phyloP scores from a whole-genome alignment of 1,140 invertebrate genomes.

The Temnothorax longispinosus region DNA sequence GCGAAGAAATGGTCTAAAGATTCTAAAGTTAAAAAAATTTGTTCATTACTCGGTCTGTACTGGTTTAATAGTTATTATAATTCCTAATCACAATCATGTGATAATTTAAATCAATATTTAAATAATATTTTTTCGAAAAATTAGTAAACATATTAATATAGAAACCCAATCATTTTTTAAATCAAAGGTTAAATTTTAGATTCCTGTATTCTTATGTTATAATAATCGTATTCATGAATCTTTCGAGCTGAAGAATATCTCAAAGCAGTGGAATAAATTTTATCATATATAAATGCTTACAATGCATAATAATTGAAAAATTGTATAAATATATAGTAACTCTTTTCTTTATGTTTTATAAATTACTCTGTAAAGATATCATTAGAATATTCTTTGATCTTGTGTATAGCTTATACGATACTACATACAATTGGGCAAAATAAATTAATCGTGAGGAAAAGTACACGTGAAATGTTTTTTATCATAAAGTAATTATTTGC shows the following conservation, averaged over 20 bases:
- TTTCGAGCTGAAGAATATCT: neutral
- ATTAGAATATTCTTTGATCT: slow-evolving; percentile 37
- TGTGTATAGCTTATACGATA: neutral
- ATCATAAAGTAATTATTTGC: slow-evolving; percentile 19
- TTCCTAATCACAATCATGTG: neutral
- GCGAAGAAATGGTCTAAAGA: slow-evolving; percentile 10
- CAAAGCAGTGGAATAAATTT: slow-evolving; percentile 8
- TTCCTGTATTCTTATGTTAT: neutral
- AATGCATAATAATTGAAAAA: neutral
- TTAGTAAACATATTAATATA: neutral
- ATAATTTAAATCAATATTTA: neutral
- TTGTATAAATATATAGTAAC: slow-evolving; percentile 31
- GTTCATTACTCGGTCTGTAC: neutral
- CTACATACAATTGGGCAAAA: slow-evolving; percentile 26
- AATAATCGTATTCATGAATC: neutral
- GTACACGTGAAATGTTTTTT: neutral
- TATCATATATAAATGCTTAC: neutral
- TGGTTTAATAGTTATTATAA: slow-evolving; percentile 16
- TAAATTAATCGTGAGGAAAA: slow-evolving; percentile 48
- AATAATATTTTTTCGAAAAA: neutral
- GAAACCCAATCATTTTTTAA: neutral
- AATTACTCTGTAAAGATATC: slow-evolving; percentile 10
- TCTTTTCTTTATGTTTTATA: slow-evolving; percentile 19
- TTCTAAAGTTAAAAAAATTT: slow-evolving; percentile 20
- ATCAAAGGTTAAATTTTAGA: neutral